A percentile compares a stretch with the other conserved stretches of the same genome.
phyloP scores from a whole-genome alignment of 1,140 invertebrate species.

The Scaptomyza graminum region DNA sequence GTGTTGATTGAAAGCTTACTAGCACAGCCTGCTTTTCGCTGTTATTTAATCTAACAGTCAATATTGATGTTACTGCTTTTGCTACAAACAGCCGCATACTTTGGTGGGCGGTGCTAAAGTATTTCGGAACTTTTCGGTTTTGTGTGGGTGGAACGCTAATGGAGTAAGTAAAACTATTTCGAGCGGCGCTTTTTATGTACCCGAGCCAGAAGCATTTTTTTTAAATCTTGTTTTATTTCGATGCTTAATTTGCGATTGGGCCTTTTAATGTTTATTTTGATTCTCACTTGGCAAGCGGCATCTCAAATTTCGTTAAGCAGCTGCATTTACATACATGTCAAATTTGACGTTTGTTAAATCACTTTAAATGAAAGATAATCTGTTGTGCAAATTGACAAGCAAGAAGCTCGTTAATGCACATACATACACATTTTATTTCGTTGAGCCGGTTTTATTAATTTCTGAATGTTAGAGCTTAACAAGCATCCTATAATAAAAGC shows the following conservation, averaged over 20 bases:
- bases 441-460: too few species aligned
- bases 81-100: not conserved
- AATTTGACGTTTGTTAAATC: constrained; percentile 48
- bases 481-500: too few species aligned
- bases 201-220: too few species aligned
- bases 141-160: not conserved
- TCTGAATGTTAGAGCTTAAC: too few species aligned
- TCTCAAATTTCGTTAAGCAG: constrained; percentile 41
- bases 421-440: constrained; percentile 10
- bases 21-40: too few species aligned
- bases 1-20: too few species aligned
- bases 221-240: not conserved
- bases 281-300: not conserved
- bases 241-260: not conserved
- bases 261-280: not conserved
- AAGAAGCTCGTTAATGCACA: constrained; percentile 16
- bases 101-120: constrained; percentile 62
- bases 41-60: constrained; percentile 51
- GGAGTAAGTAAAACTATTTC: too few species aligned
- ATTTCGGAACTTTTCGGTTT: constrained; percentile 26
- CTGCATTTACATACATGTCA: constrained; percentile 54
- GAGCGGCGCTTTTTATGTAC: too few species aligned
- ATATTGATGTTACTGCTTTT: constrained; percentile 22
- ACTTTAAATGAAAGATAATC: constrained; percentile 66
- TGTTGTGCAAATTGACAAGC: not conserved